Base-by-base conservation (phyloP, 2,888 invertebrate genomes). In the Leucoptera coffeella region DNA sequence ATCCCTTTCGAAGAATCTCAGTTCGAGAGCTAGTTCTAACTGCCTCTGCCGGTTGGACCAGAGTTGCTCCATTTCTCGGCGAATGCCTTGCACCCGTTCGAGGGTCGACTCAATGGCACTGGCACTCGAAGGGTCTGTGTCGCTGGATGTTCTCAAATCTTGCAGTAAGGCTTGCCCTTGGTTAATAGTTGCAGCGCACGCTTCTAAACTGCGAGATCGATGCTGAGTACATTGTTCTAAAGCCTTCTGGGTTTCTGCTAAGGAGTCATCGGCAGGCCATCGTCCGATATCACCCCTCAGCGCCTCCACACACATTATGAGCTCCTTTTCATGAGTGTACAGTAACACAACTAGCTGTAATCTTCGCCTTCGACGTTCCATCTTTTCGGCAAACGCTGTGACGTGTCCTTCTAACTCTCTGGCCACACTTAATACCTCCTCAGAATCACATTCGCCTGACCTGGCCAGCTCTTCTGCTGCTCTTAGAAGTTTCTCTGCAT, bases 381-480 rank as follows among this genome's bases (percentile, higher is more conserved):
- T 93, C 13, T 94, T 77, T 26, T 90, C 84, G 2, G 94, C 92
- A 61, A 97, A 97, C 36, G 89, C 89, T 12, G 87, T 86, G 36
- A 97, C 95, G 51, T 95, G 92, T 35, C 87, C 82, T 52, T 95
- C 93, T 30, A 97, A 72, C 50, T 95, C 92, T 31, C 89, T 82
- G 11, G 96, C 96, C 29, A 96, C 95, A 7, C 88, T 84, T 48
- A 92, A 82, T 42, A 97, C 95, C 51, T 96, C 96, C 49, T 94
- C 91, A 0, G 94, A 90, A 47, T 93, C 92, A 42, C 95, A 95
- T 62, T 96, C 96, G 13, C 96, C 95, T 1, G 94, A 92, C 33
- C 90, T 82, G 1, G 95, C 95, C 38, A 97, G 62, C 55, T 96
- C 96, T 45, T 95, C 94, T 0, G 96, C 96, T 1, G 96, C 96